Percentiles rank a stretch among this genome's conserved stretches.
phyloP scores from a whole-genome alignment of 2,113 vertebrate genomes.

The Recurvirostra avosetta region DNA sequence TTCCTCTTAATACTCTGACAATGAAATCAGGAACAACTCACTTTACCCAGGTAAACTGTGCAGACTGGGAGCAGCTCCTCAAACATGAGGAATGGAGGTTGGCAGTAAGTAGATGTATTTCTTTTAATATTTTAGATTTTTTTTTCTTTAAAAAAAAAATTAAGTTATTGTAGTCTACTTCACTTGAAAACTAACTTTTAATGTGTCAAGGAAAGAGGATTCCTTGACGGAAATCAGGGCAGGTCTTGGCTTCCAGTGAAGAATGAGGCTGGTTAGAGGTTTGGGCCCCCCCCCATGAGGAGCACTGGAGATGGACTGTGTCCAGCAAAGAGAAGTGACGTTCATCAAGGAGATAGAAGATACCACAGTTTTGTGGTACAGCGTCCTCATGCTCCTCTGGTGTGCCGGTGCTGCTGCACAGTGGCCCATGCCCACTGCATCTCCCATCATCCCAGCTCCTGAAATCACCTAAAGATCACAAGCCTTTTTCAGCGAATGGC shows the following conservation, averaged over 20 bases:
- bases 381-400: not conserved
- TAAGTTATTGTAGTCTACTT: not conserved
- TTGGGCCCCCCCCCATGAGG: not conserved
- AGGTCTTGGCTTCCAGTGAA: not conserved
- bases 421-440: not conserved
- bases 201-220: not conserved
- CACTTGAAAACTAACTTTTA: not conserved
- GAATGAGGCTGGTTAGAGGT: not conserved
- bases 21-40: conserved; percentile 25
- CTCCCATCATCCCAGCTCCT: not conserved
- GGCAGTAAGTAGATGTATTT: not conserved
- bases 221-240: not conserved
- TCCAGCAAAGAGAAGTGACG: not conserved
- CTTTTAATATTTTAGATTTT: not conserved
- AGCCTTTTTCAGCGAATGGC: not conserved
- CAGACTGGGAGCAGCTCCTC: not conserved
- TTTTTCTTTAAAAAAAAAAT: not conserved
- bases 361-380: not conserved
- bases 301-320: not conserved
- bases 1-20: not conserved
- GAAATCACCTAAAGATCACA: not conserved
- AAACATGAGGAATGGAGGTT: not conserved
- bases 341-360: not conserved
- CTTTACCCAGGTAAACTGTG: conserved; percentile 49
- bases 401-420: fast-evolving